phyloP scores from a whole-genome alignment of 2,888 invertebrate genomes.

The Gerris lacustris region DNA sequence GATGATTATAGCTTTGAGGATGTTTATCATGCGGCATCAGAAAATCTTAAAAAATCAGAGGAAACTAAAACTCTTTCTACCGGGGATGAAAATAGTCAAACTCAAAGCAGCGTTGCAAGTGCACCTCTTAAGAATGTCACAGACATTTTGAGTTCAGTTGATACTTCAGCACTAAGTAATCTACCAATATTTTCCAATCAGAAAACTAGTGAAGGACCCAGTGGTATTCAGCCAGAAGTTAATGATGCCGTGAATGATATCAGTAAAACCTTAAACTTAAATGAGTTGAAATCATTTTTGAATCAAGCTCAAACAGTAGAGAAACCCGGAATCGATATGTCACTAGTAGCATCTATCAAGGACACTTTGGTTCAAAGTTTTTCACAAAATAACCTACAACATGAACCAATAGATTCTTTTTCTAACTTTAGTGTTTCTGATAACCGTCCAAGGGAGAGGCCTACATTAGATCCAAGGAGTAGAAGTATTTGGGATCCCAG shows the following conservation, averaged over 20 bases:
- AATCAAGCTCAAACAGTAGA: neutral
- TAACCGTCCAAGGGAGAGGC: neutral
- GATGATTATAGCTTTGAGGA: slow-evolving; percentile 77
- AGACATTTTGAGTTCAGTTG: neutral
- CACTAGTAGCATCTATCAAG: neutral
- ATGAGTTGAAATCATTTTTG: neutral
- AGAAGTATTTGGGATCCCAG: neutral
- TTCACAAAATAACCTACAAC: neutral
- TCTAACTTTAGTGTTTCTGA: neutral
- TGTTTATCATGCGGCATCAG: slow-evolving; percentile 61
- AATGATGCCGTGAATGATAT: neutral
- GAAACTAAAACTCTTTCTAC: neutral
- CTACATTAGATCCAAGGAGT: neutral
- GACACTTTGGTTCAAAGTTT: neutral
- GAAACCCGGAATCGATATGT: neutral
- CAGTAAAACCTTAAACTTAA: neutral
- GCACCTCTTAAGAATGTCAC: neutral
- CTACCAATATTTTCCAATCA: neutral
- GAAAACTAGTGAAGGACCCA: neutral
- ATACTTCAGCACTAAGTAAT: neutral
- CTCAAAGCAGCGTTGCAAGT: neutral
- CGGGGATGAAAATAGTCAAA: neutral
- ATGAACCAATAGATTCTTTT: neutral
- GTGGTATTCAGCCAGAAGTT: too few relatives aligned
- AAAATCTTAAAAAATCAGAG: slow-evolving; percentile 43